Base-by-base conservation (phyloP, 2,888 invertebrate genomes). In the Aleiodes alternator region DNA sequence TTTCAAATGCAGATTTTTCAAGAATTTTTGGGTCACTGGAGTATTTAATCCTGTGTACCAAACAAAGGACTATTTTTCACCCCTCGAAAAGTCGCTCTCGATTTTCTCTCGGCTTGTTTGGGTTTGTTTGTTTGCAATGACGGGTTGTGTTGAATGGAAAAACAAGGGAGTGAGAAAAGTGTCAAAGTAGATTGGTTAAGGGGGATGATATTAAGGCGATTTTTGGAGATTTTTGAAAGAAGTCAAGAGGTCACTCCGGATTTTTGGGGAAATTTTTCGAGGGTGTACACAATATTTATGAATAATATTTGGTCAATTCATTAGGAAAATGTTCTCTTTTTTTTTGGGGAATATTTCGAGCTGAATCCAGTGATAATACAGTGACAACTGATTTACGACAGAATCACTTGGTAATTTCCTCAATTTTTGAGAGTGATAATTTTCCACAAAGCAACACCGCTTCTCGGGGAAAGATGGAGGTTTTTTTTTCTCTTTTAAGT, bases 11-110 rank as follows among this genome's bases (percentile, higher is more conserved):
- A 6, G 38, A 61, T 61, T 61, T 61, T 38, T 14, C 61, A 48
- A 29, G 59, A 70, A 66, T 71, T 66, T 31, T 38, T 12, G 34
- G 38, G 14, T 38, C 14, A 38, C 14, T 29, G n/a, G 34, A 38
- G 61, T 38, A 8, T 61, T 38, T 38, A 61, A 61, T 61, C 61
- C 61, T 61, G 43, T 61, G 61, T 61, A 61, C 61, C 38, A 61
- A 31, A 61, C 43, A 61, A 43, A 61, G 61, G 16, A 56, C 51
- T 50, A 50, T 50, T 38, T 43, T 51, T 14, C 51, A 51, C 3
- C 3, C 50, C 12, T 1, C 14, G 50, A 50, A 51, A 59, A 59
- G 12, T 59, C 34, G 14, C 59, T 59, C 59, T n/a, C 9, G 29
- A 23, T 23, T 23, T 57, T 57, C 11, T 57, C 11, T 29, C 11